Evolutionary conservation across 2,888 invertebrate genomes (phyloP).

Genomic region (Herminia tarsipennalis): DNA sequence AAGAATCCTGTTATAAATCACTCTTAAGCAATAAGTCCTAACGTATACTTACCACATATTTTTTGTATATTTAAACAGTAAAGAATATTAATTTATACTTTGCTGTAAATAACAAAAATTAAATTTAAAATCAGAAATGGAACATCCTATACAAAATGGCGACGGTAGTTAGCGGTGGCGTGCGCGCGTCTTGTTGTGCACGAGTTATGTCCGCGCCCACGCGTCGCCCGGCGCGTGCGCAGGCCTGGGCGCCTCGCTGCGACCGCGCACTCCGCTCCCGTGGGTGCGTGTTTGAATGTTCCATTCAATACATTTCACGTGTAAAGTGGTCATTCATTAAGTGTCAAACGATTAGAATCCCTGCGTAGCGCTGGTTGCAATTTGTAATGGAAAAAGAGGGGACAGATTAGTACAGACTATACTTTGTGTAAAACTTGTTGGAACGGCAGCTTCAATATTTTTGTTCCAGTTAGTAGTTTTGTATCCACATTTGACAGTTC

Average conservation of each 20-base stretch:
- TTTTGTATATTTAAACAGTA: no score
- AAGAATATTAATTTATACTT: no score
- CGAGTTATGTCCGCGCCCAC: constrained; percentile 78
- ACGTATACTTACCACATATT: no score
- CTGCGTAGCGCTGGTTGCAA: constrained; percentile 18
- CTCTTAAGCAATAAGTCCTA: no score
- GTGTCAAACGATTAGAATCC: constrained; percentile 42
- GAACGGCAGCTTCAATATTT: background rate
- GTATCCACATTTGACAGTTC: background rate
- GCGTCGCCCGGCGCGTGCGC: constrained; percentile 46
- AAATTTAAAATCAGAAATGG: background rate
- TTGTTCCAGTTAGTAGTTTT: background rate
- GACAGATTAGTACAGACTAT: constrained; percentile 18
- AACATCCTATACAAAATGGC: constrained; percentile 58
- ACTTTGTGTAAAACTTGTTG: no score
- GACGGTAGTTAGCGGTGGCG: constrained; percentile 77
- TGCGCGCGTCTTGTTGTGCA: constrained; percentile 77
- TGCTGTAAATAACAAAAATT: background rate
- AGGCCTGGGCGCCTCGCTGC: constrained; percentile 48
- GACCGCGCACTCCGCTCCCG: constrained; percentile 29
- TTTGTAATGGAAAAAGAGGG: constrained; percentile 27
- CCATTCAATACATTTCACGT: constrained; percentile 43
- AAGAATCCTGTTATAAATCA: no score
- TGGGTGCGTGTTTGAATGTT: constrained; percentile 30
- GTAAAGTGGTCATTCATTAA: constrained; percentile 50